Evolutionary conservation across 2,797 vertebrate species (phyloP), one percentile per base, ranked within the genome.

Genomic region (Picus viridis): DNA sequence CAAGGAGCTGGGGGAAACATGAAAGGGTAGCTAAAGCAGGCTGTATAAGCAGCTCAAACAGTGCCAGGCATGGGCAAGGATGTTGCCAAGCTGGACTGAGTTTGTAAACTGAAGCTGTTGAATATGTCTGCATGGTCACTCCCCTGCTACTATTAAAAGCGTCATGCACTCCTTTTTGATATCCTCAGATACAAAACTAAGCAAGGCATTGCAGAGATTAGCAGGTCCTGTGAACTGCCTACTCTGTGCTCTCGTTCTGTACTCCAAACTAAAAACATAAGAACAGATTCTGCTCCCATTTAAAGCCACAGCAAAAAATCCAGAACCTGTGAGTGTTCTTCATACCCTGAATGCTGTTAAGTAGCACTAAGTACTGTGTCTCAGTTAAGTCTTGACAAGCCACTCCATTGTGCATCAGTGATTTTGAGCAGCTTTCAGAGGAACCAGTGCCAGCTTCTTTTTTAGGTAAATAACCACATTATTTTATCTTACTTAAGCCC

Each of bases 101-200:
- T 0, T 57, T 18, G 27, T 58, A n/a, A 23, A 27, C 23, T 2
- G 0, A 2, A 54, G 32, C 9, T 51, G 32, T 14, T 30, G 30
- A 8, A 16, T 3, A 0, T 17, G 6, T 7, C 16, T 3, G 29
- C 2, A 1, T 5, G 27, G 12, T 12, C 32, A 24, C 18, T 39
- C 11, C 4, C 12, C 9, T 15, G 15, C 81, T 47, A 23, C 56
- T 75, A 5, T 17, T 39, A 10, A 58, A 90, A 79, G 26, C 36
- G 41, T 49, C 11, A 5, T 20, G 20, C 1, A 0, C 2, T 0
- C 26, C 13, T 79, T 77, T 3, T 30, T 65, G 32, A 32, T n/a
- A 6, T 4, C 9, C 2, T 81, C 0, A 0, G n/a, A 2, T 53
- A 5, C n/a, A 58, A 79, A 83, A 30, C 0, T 0, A 3, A 43